Base-by-base conservation (phyloP, 53 echinoderm and acorn worm species). In the Echinarachnius parma region DNA sequence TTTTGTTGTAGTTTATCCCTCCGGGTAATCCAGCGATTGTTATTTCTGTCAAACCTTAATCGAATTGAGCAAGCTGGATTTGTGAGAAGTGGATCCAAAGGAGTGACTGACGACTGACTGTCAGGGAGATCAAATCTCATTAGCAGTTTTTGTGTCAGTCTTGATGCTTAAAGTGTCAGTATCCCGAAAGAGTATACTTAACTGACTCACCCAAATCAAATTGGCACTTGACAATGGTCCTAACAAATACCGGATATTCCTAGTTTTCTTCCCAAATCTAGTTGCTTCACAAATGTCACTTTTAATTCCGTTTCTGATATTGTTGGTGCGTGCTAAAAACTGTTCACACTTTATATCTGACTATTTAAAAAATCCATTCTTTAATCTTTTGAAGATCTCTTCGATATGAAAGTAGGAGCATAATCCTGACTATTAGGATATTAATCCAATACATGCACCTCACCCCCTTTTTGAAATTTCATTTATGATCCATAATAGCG, bases 161-260 rank as follows among this genome's bases (percentile, higher is more conserved):
- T 50, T n/a, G n/a, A 32, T 68, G 49, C 50, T 68, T 49, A 48
- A 68, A 52, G 68, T 65, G 65, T 65, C 65, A 68, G 24, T 18
- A n/a, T n/a, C n/a, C n/a, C n/a, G n/a, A n/a, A n/a, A 39, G 42
- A 68, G 52, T 50, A 68, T 49, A 68, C 49, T 52, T n/a, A 22
- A 49, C 52, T 68, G 68, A 68, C 68, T 68, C 68, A 68, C 53
- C n/a, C 52, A 33, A 52, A 21, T 8, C 32, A 10, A 52, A n/a
- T n/a, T n/a, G n/a, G n/a, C n/a, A n/a, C n/a, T n/a, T n/a, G n/a
- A 68, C 68, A 68, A 68, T 68, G 52, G 68, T 68, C 74, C 39
- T 72, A 35, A 36, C 39, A 23, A n/a, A 10, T 23, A 56, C 74
- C 74, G 74, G 74, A 72, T 44, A 72, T 72, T 54, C 74, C 74